Base-by-base conservation (phyloP, 2,888 invertebrate genomes). In the Kryphioiulus occultus region DNA sequence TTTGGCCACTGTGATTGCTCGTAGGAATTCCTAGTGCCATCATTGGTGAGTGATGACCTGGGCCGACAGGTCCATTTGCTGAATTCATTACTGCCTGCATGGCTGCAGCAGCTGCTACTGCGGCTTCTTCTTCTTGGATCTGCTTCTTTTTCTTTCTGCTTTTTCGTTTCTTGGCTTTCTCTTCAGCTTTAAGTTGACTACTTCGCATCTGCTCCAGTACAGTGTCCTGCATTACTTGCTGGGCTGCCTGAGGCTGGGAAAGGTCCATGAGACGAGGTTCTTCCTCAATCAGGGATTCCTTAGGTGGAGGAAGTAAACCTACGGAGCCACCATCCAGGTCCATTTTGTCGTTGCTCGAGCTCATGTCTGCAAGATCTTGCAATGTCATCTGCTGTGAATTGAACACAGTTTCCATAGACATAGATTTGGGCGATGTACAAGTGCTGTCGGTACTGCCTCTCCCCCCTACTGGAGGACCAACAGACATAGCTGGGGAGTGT, bases 361-460 rank as follows among this genome's bases (percentile, higher is more conserved):
- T 87, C 87, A 88, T 88, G 9, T 88, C 88, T 5, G 87, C 88
- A 26, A 88, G 59, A 42, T 88, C 88, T 78, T 88, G 88, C 9
- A 88, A 68, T 4, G 88, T 88, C 88, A 88, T 88, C 42, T 88
- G 87, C 19, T 87, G 88, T 17, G 85, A 47, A 85, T 88, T 85
- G 68, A 88, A 88, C 15, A 88, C 85, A 22, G 35, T 42, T 9
- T 87, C 88, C 53, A 87, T 42, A 19, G 35, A 59, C 87, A 88
- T 87, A 7, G 85, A 59, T 30, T 42, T 84, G n/a, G 84, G 83
- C 22, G 87, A 87, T 15, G 85, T 35, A 26, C 78, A 82, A 85
- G 85, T 53, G 82, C 35, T 59, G 15, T 86, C 86, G 17, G 86
- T 42, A 82, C 78, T 82, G n/a, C 30, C 53, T 82, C 86, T 32